Percentiles rank a stretch among this genome's conserved stretches.
Evolutionary conservation across 2,888 invertebrate genomes (phyloP).

Genomic region (Stenotaenia linearis): DNA sequence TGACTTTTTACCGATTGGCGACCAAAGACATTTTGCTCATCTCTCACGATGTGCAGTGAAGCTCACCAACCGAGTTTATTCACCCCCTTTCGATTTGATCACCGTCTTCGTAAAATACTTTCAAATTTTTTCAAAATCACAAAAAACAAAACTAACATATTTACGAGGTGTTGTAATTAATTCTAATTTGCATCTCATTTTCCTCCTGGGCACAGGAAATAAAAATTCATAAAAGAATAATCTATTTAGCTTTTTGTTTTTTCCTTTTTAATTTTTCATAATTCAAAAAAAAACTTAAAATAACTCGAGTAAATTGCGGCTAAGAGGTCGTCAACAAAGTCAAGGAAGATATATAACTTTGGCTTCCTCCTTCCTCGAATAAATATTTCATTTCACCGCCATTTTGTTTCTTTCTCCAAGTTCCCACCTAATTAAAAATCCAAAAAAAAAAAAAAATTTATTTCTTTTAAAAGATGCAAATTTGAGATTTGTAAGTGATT

Average conservation of each 20-base stretch:
- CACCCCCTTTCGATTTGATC: conserved; percentile 6
- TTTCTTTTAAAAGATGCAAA: background rate
- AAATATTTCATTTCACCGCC: background rate
- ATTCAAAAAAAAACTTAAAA: background rate
- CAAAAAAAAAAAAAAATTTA: background rate
- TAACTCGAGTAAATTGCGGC: background rate
- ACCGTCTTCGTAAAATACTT: background rate
- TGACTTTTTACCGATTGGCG: background rate
- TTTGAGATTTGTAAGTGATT: background rate
- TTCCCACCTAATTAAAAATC: background rate
- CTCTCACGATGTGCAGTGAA: conserved; percentile 13
- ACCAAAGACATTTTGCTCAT: background rate
- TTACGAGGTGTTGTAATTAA: background rate
- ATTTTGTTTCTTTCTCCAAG: background rate
- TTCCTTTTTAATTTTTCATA: background rate
- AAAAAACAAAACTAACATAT: background rate
- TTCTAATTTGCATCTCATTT: background rate
- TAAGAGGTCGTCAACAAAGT: background rate
- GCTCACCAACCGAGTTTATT: background rate
- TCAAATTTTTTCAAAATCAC: background rate
- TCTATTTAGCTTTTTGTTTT: background rate
- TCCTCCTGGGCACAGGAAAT: background rate
- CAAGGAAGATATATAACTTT: background rate
- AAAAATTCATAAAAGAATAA: background rate
- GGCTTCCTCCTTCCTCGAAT: background rate